Conservation (phyloP, 2,797 vertebrate genomes). For the Threskiornis aethiopicus region DNA sequence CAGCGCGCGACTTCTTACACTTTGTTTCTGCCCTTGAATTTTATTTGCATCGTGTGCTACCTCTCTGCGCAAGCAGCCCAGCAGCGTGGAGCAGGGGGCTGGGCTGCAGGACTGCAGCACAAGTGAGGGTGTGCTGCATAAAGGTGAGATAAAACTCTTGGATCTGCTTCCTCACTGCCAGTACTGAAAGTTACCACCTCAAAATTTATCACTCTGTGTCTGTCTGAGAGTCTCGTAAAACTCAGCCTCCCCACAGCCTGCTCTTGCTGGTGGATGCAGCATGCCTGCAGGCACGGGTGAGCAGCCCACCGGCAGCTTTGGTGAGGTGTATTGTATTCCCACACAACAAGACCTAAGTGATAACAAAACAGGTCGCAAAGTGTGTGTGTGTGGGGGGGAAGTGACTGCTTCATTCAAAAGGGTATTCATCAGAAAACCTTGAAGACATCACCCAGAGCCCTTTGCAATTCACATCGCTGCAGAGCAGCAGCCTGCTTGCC, state of each 20-base stretch:
- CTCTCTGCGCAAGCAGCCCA: neutral
- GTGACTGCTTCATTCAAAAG: neutral
- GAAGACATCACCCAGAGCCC: neutral
- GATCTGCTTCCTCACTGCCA: neutral
- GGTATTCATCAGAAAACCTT: neutral
- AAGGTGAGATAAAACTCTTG: neutral
- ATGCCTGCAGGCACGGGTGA: neutral
- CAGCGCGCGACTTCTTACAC: neutral
- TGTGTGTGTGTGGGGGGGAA: fast-evolving
- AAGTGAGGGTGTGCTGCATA: neutral
- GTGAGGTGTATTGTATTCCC: neutral
- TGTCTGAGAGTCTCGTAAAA: neutral
- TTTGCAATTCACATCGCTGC: neutral
- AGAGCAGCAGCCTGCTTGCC: neutral
- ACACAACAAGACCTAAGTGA: neutral
- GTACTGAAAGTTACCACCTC: neutral
- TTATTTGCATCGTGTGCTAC: neutral
- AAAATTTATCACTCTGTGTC: fast-evolving
- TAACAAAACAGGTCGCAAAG: neutral
- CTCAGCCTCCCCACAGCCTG: neutral
- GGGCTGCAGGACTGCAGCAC: neutral
- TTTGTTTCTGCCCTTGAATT: neutral
- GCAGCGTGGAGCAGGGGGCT: neutral
- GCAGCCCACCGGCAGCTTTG: neutral
- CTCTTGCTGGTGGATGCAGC: neutral